Base-by-base conservation (phyloP, 2,888 invertebrate genomes). In the Caenorhabditis japonica region DNA sequence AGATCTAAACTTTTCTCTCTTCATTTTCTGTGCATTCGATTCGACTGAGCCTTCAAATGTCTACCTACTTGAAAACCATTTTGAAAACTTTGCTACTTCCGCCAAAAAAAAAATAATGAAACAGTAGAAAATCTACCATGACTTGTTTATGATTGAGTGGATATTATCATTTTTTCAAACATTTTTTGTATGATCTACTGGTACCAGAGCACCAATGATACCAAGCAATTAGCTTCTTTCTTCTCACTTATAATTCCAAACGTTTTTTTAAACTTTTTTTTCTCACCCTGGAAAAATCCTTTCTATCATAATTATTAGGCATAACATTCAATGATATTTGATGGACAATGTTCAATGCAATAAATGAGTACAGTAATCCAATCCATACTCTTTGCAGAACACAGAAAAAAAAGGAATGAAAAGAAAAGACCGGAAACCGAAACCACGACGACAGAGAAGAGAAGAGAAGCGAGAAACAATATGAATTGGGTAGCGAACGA, bases 221-320 rank as follows among this genome's bases (percentile, higher is more conserved):
- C 47, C 44, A 59, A 34, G 15, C 17, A 49, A 34, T 4, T 34
- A n/a, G 43, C 34, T 33, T 38, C 4, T 27, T 27, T n/a, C 36
- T 17, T 25, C n/a, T 39, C 5, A 21, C 27, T 34, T 25, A n/a
- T 38, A 4, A 43, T 12, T 46, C 43, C 13, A 19, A 21, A 13
- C 46, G 5, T 17, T 15, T 39, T 39, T 5, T 15, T 39, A 4
- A 39, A 15, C 39, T 39, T 15, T 30, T 5, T 30, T 10, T 30
- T 30, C 30, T 7, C 30, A 5, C 30, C 30, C 30, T 30, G 30
- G 10, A 7, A 30, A 30, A 30, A 30, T 10, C 30, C 21, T 44
- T 19, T 23, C n/a, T n/a, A 41, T 41, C 61, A 70, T 61, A 70
- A 61, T 61, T 70, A 30, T 38, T 70, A 70, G 70, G 70, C 61